A percentile compares a stretch with the other conserved stretches of the same genome.
Evolutionary conservation across 2,797 vertebrate species (phyloP).

Genomic region (Arremon brunneinucha): DNA sequence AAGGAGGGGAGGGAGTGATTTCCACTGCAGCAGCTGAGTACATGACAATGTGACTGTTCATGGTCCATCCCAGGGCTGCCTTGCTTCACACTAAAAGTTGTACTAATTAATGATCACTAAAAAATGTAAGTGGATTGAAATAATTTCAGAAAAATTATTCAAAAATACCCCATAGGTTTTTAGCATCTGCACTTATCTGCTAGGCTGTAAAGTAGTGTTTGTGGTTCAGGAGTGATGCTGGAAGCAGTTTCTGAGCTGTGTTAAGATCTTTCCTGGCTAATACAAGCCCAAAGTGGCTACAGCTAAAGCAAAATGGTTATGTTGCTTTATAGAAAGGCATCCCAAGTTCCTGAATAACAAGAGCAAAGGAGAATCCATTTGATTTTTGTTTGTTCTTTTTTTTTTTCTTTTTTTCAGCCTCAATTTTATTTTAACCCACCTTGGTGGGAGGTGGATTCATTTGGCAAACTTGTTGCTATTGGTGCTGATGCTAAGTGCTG

Average conservation of each 20-base stretch:
- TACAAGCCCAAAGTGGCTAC: background rate
- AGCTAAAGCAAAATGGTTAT: background rate
- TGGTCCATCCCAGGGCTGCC: background rate
- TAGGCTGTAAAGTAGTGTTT: background rate
- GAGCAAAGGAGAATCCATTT: background rate
- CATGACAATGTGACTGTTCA: accelerated
- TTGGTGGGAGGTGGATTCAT: background rate
- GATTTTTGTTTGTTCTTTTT: background rate
- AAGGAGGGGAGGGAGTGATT: background rate
- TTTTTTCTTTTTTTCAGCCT: background rate
- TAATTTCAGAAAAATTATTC: background rate
- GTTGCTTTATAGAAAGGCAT: background rate
- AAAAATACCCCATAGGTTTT: background rate
- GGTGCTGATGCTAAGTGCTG: background rate
- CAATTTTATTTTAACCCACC: background rate
- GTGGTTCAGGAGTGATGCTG: background rate
- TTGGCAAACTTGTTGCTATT: background rate
- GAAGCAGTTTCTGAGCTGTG: background rate
- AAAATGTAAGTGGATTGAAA: background rate
- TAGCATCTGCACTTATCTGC: background rate
- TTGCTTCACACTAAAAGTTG: background rate
- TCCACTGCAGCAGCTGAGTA: background rate
- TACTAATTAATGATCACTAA: background rate
- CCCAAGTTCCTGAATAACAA: background rate
- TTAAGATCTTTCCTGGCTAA: background rate